Evolutionary conservation across 2,888 invertebrate species (phyloP).

Genomic region (Zaprionus lineosus): DNA sequence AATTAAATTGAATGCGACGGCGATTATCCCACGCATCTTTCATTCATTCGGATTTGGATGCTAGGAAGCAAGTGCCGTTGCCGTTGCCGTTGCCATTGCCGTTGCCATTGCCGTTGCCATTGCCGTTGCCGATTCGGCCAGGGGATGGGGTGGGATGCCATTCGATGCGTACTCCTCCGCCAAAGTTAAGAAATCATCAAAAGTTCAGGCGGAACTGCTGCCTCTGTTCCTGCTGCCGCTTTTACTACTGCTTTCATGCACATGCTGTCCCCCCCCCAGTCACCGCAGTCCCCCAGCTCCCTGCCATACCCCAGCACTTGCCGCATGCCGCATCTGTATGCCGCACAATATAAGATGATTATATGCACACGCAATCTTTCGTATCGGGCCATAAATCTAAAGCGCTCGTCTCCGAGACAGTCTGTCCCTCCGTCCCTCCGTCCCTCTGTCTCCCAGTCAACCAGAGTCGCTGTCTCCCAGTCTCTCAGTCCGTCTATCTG

Average conservation of each 20-base stretch:
- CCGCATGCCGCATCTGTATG: too few species aligned
- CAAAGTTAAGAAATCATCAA: constrained; percentile 61
- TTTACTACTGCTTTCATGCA: background rate
- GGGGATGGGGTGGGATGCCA: too few species aligned
- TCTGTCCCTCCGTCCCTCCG: constrained; percentile 9
- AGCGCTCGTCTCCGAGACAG: constrained; percentile 30
- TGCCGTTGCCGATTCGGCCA: too few species aligned
- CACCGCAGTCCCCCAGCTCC: too few species aligned
- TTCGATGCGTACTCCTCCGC: constrained; percentile 41
- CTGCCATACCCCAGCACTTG: too few species aligned
- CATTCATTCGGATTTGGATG: constrained; percentile 51
- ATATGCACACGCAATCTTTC: constrained; percentile 65
- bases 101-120: too few species aligned
- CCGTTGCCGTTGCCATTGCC: too few species aligned
- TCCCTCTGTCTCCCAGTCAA: constrained; percentile 5
- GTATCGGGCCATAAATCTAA: constrained; percentile 66
- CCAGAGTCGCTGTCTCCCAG: constrained; percentile 12
- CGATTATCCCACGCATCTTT: constrained; percentile 78
- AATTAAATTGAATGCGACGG: constrained; percentile 76
- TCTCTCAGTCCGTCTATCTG: constrained; percentile 18
- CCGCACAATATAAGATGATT: constrained; percentile 58
- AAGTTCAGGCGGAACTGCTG: constrained; percentile 61
- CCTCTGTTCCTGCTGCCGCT: background rate
- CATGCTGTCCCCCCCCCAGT: background rate
- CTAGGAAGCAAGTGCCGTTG: constrained; percentile 11